Evolutionary conservation across 2,113 vertebrate species (phyloP), one percentile per base, ranked within the genome.

Genomic region (Lepidothrix coronata): DNA sequence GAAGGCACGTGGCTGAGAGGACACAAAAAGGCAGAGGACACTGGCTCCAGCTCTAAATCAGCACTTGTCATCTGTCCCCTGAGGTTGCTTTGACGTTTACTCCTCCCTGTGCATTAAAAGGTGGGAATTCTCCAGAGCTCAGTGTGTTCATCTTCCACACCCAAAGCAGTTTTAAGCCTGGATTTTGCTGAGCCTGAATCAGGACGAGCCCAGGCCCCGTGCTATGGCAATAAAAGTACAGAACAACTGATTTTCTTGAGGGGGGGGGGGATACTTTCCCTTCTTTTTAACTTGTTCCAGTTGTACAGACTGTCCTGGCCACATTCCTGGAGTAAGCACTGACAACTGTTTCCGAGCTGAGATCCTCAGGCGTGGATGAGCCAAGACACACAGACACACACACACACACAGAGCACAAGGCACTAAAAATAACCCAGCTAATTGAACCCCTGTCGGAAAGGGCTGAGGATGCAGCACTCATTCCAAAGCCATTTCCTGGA

Each of bases 251-350:
- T 41, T 74, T 89, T 33, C 15, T 63, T 41, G 46, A 14, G 14
- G 7, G 25, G 14, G 6, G 9, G 27, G 37, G 73, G 25, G 28
- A 58, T 41, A 33, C 90, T 55, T 91, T 67, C 79, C 77, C 58
- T 89, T 79, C 90, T 85, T 96, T 88, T 90, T 59, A 95, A 91
- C 58, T 80, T 46, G 46, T 70, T 96, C 95, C 95, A 95, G 89
- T 61, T 71, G 75, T 92, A 95, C 93, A 92, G 66, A 80, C 59
- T 79, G 93, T 77, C 89, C 93, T 96, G 95, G 95, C 62, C n/a
- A 33, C 59, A 31, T 44, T 83, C 95, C 96, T 86, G 66, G 68
- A 92, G 77, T 4, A 11, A 88, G 90, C 71, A 33, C 75, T 57
- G 67, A 80, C 80, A 81, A 65, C 88, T 49, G 52, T 20, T 58